These are phyloP conservation scores for Apoda limacodes DNA, from an alignment of 2,888 invertebrate species.

Conservation along the genomic window DNA sequence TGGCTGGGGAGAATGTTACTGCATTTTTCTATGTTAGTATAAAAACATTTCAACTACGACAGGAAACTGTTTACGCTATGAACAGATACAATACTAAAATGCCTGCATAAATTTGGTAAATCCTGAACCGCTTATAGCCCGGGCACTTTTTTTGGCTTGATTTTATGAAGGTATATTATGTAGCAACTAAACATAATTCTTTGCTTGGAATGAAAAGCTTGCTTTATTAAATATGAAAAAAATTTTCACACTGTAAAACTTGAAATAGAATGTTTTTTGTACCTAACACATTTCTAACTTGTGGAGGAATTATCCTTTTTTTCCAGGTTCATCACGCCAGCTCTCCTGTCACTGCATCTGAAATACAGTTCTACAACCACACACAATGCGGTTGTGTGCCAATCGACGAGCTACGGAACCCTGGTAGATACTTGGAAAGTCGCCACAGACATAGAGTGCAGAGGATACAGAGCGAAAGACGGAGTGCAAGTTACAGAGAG, in stretches of 20 bases:
- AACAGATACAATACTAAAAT: too few species aligned
- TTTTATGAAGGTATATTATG: too few species aligned
- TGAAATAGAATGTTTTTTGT: too few species aligned
- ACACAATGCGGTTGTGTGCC: constrained; percentile 53
- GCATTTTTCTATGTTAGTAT: constrained; percentile 85
- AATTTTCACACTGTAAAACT: too few species aligned
- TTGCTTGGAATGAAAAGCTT: too few species aligned
- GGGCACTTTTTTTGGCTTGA: too few species aligned
- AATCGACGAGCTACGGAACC: constrained; percentile 33
- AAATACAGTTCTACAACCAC: constrained; percentile 56
- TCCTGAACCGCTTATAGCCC: too few species aligned
- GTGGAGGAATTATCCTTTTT: too few species aligned
- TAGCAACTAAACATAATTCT: too few species aligned
- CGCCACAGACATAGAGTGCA: not conserved
- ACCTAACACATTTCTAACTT: too few species aligned
- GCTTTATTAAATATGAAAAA: too few species aligned
- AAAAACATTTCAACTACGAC: not conserved
- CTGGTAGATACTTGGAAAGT: constrained; percentile 1
- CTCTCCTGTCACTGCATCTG: constrained; percentile 34
- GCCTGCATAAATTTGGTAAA: too few species aligned
- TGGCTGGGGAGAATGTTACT: constrained; percentile 76
- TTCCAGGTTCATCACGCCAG: constrained; percentile 49
- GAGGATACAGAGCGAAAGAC: not conserved
- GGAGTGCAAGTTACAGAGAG: constrained; percentile 20
- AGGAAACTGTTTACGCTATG: not conserved